Base-by-base conservation (phyloP, 2,888 invertebrate genomes). In the Drosophila atroscutellata region DNA sequence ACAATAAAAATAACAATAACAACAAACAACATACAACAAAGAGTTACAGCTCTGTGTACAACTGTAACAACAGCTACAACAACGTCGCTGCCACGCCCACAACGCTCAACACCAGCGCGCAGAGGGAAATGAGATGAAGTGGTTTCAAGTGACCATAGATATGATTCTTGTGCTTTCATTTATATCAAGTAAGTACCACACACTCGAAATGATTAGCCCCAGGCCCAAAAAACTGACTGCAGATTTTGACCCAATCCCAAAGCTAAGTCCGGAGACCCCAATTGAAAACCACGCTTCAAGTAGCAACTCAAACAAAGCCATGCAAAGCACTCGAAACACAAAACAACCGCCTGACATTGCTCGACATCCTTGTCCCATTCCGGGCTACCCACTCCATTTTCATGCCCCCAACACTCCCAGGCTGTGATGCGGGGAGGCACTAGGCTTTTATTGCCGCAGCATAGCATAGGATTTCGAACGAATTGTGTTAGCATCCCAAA, bases 91-190 rank as follows among this genome's bases (percentile, higher is more conserved):
- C 76, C 79, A 76, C 79, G 73, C 79, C 79, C 69, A 78, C 54
- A 72, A 76, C 81, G 73, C 72, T 54, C 67, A 58, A 51, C 54
- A 78, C 80, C 84, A 87, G 88, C 90, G 90, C 88, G 86, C 91
- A 92, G 87, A 92, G 93, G 92, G 93, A 93, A 92, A 93, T 93
- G 93, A 93, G 92, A 93, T 93, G 93, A 93, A 93, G 93, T 93
- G 93, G 93, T 93, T 93, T 92, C 93, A 93, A 92, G 93, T 92
- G 91, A 92, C 92, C 92, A 92, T 93, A 92, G 93, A 93, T 91
- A 92, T 92, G 92, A 93, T 93, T 91, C 92, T 93, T 91, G 93
- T 93, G 93, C 93, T 93, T 92, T 93, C 92, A 92, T 91, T 92
- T 91, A 92, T 92, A 92, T 92, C 92, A 91, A 92, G 93, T 93